Percentiles rank a stretch among this genome's conserved stretches.
These are phyloP conservation scores for Lasioglossum albipes DNA, from an alignment of 1,140 invertebrate genomes.

Conservation along the genomic window DNA sequence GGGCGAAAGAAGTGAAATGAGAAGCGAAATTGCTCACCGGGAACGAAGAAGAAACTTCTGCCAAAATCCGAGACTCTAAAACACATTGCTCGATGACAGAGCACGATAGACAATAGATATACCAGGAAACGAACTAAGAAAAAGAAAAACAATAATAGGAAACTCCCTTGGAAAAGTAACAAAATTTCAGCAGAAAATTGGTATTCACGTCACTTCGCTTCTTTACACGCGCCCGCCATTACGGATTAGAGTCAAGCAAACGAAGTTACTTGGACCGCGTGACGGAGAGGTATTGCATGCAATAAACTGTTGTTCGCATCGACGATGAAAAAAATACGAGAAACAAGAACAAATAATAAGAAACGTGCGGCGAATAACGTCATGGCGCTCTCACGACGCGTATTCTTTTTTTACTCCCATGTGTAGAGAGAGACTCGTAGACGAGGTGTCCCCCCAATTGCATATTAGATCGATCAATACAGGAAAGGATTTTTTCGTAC, in stretches of 20 bases:
- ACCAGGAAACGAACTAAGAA: not conserved
- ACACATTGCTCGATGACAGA: not conserved
- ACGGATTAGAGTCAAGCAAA: constrained; percentile 5
- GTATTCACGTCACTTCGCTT: constrained; percentile 33
- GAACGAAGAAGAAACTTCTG: not conserved
- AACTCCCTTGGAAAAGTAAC: not conserved
- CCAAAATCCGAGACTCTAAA: not conserved
- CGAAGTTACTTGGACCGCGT: constrained; percentile 17
- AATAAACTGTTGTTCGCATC: constrained; percentile 52
- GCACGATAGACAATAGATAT: too few species aligned
- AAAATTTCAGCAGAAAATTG: not conserved
- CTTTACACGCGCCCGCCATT: constrained; percentile 21
- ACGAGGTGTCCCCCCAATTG: constrained; percentile 25
- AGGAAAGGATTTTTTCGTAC: constrained; percentile 55
- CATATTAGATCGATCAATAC: constrained; percentile 46
- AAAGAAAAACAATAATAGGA: not conserved
- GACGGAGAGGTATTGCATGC: constrained; percentile 31
- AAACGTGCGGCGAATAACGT: not conserved
- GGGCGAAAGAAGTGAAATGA: constrained; percentile 44
- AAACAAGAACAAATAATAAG: not conserved
- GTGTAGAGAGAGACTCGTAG: constrained; percentile 38
- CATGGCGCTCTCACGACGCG: constrained; percentile 32
- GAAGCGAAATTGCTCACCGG: not conserved
- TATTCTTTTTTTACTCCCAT: constrained; percentile 31
- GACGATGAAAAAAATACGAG: not conserved